Evolutionary conservation across 2,797 vertebrate genomes (phyloP), one percentile per base, ranked within the genome.

Genomic region (Delichon dasypus): DNA sequence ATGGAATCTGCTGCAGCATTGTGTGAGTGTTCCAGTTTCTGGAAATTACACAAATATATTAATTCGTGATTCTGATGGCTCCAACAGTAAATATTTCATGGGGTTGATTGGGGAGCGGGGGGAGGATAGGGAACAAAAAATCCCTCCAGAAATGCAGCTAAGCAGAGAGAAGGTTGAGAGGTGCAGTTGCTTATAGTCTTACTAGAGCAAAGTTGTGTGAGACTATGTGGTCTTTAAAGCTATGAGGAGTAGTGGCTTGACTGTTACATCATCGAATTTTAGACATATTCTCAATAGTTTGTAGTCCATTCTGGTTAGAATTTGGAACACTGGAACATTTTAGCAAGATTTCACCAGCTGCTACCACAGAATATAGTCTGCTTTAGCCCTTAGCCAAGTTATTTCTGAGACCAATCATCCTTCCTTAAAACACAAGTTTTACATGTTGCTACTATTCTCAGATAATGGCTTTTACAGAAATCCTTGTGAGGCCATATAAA

Each of bases 361-460:
- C 38, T 70, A 2, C 51, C 26, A 66, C 12, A 30, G 80, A 25
- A 76, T 91, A 61, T n/a, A 34, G 17, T 55, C 44, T 70, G 21
- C 8, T 94, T 81, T 76, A 93, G 47, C 27, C 57, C 23, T 32
- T 53, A 64, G 76, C 29, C 10, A 17, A 91, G 61, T 71, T 85
- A 68, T 75, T 91, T 94, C 80, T 84, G 82, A 81, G 76, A 73
- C 70, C 40, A 65, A 27, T 72, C 54, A 42, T 48, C n/a, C 16
- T 85, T 68, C 47, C 68, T 90, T 53, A 72, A 92, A 81, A 84
- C 66, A 75, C 42, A 48, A 32, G 36, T 57, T 94, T 94, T 86
- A 36, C 1, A 3, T 83, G 60, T 79, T 71, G 60, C 68, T 91
- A 2, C 85, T 80, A 34, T 90, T 94, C 40, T 81, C 44, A 90